Evolutionary conservation across 1,140 invertebrate species (phyloP), one percentile per base, ranked within the genome.

Genomic region (Cyclargus thomasi): DNA sequence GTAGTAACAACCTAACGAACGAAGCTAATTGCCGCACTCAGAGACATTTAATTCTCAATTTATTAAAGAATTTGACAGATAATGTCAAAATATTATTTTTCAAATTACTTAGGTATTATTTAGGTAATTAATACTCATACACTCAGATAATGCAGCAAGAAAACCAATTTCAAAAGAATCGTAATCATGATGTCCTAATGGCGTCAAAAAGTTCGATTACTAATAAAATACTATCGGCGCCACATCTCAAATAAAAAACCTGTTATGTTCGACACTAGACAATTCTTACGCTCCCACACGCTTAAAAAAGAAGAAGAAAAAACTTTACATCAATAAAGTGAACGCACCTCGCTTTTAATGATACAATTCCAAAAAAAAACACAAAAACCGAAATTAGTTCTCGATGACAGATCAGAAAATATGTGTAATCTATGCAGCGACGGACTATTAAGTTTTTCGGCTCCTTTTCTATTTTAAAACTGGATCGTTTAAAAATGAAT

Each of bases 311-410:
- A 57, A 57, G 1, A 1, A 57, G 6, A 57, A 59, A 59, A 29
- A 29, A 29, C 29, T 29, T n/a, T 18, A 55, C 55, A 59, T 59
- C 18, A 59, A 20, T 20, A 59, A 20, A 18, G 55, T 59, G 55
- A 59, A 59, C 55, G 18, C 55, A 59, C 55, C 17, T 6, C 53
- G 53, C 23, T 63, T 39, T 39, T 29, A 73, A 86, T 85, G 81
- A 83, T 80, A 83, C 74, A 79, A 69, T 63, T 78, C 71, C 80
- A 79, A 79, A 83, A 66, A 65, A 83, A 83, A 83, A 77, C 67
- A 85, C 77, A 84, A 85, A 86, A 86, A 82, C 76, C 79, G 75
- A 89, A 89, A 89, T 89, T 87, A 89, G 86, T 87, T 88, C 85
- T 83, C 86, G 86, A 88, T 88, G 85, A 88, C 85, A 88, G 85